Percentiles rank a stretch among this genome's conserved stretches.
Evolutionary conservation across 2,888 invertebrate species (phyloP).

Genomic region (Drosophila algonquin): DNA sequence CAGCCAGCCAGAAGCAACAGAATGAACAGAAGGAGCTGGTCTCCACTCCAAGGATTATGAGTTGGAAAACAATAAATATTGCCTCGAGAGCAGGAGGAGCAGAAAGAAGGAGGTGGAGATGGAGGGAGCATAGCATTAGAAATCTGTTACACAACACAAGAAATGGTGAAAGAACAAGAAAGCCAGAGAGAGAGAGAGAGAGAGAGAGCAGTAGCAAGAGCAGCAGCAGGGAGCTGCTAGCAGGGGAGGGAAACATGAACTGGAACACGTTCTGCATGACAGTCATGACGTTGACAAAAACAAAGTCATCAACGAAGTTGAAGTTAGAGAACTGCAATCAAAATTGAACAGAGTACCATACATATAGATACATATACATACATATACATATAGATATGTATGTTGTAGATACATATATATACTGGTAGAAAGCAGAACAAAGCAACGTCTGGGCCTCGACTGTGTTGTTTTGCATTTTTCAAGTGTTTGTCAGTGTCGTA

Average conservation of each 20-base stretch:
- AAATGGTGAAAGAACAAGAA: too few relatives aligned
- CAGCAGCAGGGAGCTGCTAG: conserved; percentile 5
- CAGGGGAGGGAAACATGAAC: conserved; percentile 22
- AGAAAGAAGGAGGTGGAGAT: conserved; percentile 17
- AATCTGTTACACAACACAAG: conserved; percentile 47
- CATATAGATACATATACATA: too few relatives aligned
- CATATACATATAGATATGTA: too few relatives aligned
- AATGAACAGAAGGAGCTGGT: background rate
- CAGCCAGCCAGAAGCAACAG: background rate
- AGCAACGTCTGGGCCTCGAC: conserved; percentile 46
- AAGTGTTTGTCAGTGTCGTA: conserved; percentile 28
- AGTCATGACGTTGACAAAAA: conserved; percentile 63
- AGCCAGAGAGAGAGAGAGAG: background rate
- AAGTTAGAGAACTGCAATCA: conserved; percentile 62
- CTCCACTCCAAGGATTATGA: conserved; percentile 34
- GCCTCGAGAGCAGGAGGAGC: conserved; percentile 1
- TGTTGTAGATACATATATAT: background rate
- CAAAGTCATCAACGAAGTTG: conserved; percentile 69
- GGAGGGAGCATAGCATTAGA: conserved; percentile 20
- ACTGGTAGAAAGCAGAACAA: conserved; percentile 2
- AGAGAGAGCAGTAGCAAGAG: background rate
- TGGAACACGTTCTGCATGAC: conserved; percentile 57
- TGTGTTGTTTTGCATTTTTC: conserved; percentile 60
- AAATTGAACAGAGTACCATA: conserved; percentile 13
- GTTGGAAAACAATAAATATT: conserved; percentile 60